phyloP scores from a whole-genome alignment of 2,113 vertebrate genomes.

The Sylvietta virens region DNA sequence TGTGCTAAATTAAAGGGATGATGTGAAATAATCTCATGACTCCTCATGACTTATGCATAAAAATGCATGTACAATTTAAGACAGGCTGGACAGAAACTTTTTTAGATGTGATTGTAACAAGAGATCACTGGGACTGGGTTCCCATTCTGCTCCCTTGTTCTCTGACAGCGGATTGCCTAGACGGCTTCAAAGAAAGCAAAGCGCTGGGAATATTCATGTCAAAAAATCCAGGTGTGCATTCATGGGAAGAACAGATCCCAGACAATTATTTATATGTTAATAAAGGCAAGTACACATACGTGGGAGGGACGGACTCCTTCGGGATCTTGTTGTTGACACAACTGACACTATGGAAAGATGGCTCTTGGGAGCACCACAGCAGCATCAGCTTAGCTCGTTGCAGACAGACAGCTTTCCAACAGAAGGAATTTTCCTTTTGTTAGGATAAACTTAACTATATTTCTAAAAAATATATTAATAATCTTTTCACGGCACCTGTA shows the following conservation, averaged over 20 bases:
- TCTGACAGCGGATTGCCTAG: not conserved
- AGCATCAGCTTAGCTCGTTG: not conserved
- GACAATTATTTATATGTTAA: not conserved
- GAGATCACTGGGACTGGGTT: not conserved
- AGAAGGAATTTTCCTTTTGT: not conserved
- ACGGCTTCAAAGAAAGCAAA: not conserved
- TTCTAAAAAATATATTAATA: not conserved
- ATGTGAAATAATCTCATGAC: not conserved
- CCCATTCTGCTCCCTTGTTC: not conserved
- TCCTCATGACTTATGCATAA: not conserved
- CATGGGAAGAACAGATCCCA: not conserved
- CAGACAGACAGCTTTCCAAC: not conserved
- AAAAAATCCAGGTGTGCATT: not conserved
- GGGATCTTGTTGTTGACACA: not conserved
- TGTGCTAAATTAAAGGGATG: not conserved
- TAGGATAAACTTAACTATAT: not conserved
- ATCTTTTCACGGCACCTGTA: fast-evolving
- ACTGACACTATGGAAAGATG: not conserved
- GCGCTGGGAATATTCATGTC: not conserved
- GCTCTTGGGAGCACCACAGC: not conserved
- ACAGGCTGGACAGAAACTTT: not conserved
- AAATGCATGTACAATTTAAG: not conserved
- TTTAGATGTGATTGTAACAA: not conserved
- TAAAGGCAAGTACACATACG: not conserved
- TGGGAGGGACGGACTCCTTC: not conserved